Conservation (phyloP, 2,888 invertebrate genomes). For the Leptopilina myrica region DNA sequence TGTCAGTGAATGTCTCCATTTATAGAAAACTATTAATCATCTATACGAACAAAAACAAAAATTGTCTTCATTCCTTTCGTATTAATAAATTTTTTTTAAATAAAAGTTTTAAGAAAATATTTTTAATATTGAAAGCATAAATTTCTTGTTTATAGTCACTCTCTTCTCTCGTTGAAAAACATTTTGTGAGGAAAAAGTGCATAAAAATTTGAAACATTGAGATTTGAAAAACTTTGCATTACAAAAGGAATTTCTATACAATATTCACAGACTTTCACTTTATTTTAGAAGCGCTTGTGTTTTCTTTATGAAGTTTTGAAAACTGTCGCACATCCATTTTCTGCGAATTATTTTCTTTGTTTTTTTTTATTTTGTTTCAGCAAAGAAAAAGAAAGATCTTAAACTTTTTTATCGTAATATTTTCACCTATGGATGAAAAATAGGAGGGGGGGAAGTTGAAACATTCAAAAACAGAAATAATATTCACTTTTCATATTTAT, state of each 20-base stretch:
- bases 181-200: background rate
- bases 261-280: conserved; percentile 19
- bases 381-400: background rate
- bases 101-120: background rate
- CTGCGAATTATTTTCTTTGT: background rate
- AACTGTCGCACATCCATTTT: conserved; percentile 1
- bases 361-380: background rate
- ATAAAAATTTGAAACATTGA: background rate
- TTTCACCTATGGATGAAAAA: background rate
- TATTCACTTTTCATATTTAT: no score
- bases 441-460: no score
- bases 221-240: background rate
- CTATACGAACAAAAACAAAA: no score
- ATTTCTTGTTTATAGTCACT: conserved; percentile 1
- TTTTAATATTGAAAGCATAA: background rate
- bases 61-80: no score
- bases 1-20: no score
- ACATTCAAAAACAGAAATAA: no score
- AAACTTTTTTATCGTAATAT: background rate
- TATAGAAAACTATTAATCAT: no score
- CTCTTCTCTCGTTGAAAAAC: background rate
- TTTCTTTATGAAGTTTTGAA: conserved; percentile 18
- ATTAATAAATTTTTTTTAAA: background rate
- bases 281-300: conserved; percentile 4
- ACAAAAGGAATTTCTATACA: background rate